Evolutionary conservation across 2,888 invertebrate species (phyloP).

Genomic region (Aspidiotus destructor): DNA sequence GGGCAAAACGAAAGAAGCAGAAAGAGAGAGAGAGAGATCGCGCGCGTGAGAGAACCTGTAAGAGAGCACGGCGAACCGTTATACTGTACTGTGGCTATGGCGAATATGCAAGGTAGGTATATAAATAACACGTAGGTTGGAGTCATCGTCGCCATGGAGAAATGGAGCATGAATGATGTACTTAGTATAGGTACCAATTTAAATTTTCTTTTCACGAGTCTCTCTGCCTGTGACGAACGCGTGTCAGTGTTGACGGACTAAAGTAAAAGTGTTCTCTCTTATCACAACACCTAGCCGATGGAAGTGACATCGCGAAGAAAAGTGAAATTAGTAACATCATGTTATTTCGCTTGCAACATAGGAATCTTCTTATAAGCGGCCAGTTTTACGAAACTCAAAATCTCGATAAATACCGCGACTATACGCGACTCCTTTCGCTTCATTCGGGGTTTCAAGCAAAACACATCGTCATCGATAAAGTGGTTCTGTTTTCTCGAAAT

Average conservation of each 20-base stretch:
- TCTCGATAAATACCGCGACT: too few relatives aligned
- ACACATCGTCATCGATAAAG: not conserved
- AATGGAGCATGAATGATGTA: constrained; percentile 19
- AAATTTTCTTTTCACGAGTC: not conserved
- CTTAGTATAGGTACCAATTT: not conserved
- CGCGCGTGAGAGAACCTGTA: not conserved
- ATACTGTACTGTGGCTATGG: too few relatives aligned
- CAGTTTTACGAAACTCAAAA: not conserved
- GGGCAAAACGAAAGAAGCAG: not conserved
- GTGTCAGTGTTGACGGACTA: not conserved
- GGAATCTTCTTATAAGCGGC: constrained; percentile 23
- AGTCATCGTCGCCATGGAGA: not conserved
- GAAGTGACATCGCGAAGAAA: constrained; percentile 24
- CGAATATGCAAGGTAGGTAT: too few relatives aligned
- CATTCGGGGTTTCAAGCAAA: not conserved
- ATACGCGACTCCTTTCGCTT: not conserved
- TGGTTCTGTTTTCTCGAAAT: not conserved
- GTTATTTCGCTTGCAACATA: constrained; percentile 8
- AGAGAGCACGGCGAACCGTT: not conserved
- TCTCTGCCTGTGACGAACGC: not conserved
- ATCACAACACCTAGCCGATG: constrained; percentile 2
- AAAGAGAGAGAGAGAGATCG: constrained; percentile 1
- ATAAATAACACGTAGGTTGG: too few relatives aligned
- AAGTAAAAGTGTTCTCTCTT: constrained; percentile 25
- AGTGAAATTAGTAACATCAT: constrained; percentile 22